A percentile compares a stretch with the other conserved stretches of the same genome.
These are phyloP conservation scores for Bombus consobrinus DNA, from an alignment of 1,140 invertebrate genomes.

Conservation along the genomic window DNA sequence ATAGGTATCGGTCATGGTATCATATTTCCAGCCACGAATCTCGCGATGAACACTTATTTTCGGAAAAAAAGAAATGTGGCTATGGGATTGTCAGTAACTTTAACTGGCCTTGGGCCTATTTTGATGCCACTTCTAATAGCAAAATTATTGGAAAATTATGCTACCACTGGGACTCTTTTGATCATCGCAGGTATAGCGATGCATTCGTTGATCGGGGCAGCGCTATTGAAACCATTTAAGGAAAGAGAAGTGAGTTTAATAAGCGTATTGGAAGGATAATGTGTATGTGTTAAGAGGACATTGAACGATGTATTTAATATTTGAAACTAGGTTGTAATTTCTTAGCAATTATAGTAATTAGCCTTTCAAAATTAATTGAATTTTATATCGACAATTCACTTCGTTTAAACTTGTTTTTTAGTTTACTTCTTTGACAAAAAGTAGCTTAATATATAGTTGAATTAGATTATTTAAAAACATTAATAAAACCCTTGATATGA, in stretches of 20 bases:
- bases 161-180: slow-evolving; percentile 84
- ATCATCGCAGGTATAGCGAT: slow-evolving; percentile 86
- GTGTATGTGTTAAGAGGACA: slow-evolving; percentile 15
- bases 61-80: slow-evolving; percentile 86
- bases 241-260: slow-evolving; percentile 54
- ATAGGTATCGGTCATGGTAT: slow-evolving; percentile 62
- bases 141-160: slow-evolving; percentile 50
- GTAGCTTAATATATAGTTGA: no score
- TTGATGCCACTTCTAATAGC: slow-evolving; percentile 87
- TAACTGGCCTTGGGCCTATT: slow-evolving; percentile 89
- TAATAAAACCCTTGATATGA: no score
- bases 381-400: no score
- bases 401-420: no score
- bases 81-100: slow-evolving; percentile 87
- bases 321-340: no score
- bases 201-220: slow-evolving; percentile 85
- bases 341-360: no score
- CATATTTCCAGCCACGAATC: slow-evolving; percentile 63
- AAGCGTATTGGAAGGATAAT: slow-evolving; percentile 12
- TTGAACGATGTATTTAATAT: not conserved
- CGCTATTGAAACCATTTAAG: slow-evolving; percentile 85
- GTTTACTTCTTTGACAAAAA: no score
- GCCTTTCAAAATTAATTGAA: no score
- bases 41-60: slow-evolving; percentile 90
- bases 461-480: no score